These are phyloP conservation scores for Linnaemya tessellans DNA, from an alignment of 2,888 invertebrate genomes.

Conservation along the genomic window DNA sequence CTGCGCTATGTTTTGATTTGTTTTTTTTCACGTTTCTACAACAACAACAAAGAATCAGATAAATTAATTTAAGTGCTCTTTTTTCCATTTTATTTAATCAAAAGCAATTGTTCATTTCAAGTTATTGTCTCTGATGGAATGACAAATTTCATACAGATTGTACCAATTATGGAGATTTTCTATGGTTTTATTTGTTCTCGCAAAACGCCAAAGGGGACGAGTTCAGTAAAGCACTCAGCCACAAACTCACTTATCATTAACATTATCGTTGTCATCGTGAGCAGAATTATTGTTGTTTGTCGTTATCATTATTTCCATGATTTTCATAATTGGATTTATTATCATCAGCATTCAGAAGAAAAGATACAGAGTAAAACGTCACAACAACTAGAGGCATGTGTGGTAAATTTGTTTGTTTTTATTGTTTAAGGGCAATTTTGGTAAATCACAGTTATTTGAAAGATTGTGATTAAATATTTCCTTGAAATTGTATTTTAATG, in stretches of 20 bases:
- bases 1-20: constrained; percentile 43
- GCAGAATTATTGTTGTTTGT: constrained; percentile 35
- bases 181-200: constrained; percentile 31
- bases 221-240: constrained; percentile 15
- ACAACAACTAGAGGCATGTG: constrained; percentile 36
- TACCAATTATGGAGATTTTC: constrained; percentile 52
- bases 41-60: constrained; percentile 19
- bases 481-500: constrained; percentile 40
- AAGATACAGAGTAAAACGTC: background rate
- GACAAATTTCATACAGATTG: constrained; percentile 65
- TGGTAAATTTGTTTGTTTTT: constrained; percentile 39
- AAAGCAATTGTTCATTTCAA: constrained; percentile 75
- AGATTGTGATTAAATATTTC: constrained; percentile 64
- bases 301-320: constrained; percentile 50
- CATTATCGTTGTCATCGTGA: constrained; percentile 44
- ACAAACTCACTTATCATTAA: constrained; percentile 34
- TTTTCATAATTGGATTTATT: constrained; percentile 72
- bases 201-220: constrained; percentile 8
- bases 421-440: constrained; percentile 54
- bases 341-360: constrained; percentile 43
- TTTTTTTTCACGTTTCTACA: constrained; percentile 20
- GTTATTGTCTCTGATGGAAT: constrained; percentile 67
- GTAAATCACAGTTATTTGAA: constrained; percentile 35
- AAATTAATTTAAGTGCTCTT: constrained; percentile 45
- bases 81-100: constrained; percentile 72